Conservation (phyloP, 1,140 invertebrate species). For the Batillaria attramentaria region DNA sequence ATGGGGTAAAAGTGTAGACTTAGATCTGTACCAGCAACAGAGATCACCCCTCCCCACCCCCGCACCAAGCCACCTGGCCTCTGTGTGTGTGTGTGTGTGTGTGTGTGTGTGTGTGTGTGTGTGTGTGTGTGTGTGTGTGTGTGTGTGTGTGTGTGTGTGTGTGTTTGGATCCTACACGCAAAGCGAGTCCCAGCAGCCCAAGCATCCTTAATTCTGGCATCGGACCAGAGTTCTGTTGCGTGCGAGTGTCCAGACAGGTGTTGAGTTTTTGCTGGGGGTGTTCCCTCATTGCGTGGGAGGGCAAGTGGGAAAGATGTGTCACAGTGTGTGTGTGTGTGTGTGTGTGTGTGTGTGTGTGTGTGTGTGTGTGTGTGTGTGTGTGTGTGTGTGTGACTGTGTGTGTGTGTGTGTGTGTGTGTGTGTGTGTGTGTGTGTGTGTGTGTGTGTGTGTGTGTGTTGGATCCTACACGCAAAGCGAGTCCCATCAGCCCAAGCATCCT, state of each 20-base stretch:
- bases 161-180: neutral
- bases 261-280: neutral
- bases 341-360: conserved; percentile 15
- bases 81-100: too few relatives aligned
- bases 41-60: too few relatives aligned
- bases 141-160: too few relatives aligned
- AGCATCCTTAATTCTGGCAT: neutral
- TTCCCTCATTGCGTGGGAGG: neutral
- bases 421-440: neutral
- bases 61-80: too few relatives aligned
- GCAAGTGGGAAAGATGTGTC: neutral
- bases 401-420: conserved; percentile 7
- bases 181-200: neutral
- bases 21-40: too few relatives aligned
- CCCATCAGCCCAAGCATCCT: neutral
- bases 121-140: too few relatives aligned
- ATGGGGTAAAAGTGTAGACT: too few relatives aligned
- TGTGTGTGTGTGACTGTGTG: neutral
- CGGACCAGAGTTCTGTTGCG: neutral
- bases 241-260: neutral
- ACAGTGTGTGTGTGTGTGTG: neutral
- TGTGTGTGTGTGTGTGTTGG: neutral
- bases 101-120: too few relatives aligned
- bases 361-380: neutral
- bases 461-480: neutral